Evolutionary conservation across 2,888 invertebrate genomes (phyloP), one percentile per base, ranked within the genome.

Genomic region (Mesodorylaimus sp.): DNA sequence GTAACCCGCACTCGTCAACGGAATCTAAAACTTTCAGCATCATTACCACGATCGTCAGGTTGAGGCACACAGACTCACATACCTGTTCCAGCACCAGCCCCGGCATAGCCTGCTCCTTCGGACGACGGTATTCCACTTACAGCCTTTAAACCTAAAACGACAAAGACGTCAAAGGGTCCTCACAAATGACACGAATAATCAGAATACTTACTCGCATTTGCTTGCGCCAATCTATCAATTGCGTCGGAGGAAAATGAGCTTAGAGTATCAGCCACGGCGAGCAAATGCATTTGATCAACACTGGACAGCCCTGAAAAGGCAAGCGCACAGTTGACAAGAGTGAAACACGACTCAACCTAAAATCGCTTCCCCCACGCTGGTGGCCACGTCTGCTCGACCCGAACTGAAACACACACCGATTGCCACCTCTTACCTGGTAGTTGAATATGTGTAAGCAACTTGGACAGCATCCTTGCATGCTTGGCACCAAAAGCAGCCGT

Each of bases 221-320:
- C 63, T 45, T 60, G 60, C 27, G 66, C 59, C 54, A 72, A 62
- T 54, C 71, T 71, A 53, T 70, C 66, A 56, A 68, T 66, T 27
- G 66, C 67, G 55, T 68, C 68, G 26, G 70, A 55, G 21, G 64
- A 60, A 50, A 66, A 70, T 32, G 64, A 63, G 51, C 61, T 61
- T 47, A 99, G 89, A 0, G 97, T 97, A 63, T 99, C 97, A 13
- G 95, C 95, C 53, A 99, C 69, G 1, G 97, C 97, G n/a, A 99
- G 70, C 53, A 99, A 74, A 70, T 99, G 97, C 95, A 99, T 97
- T 70, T 99, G 97, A 70, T 99, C 97, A 48, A 95, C 75, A 57
- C 89, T 89, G 2, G 87, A 88, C 37, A 93, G 71, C 0, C 93
- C 95, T 1, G 93, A 93, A 29, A 89, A 70, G 68, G 46, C 10